These are phyloP conservation scores for Hyphantria cunea DNA, from an alignment of 1,140 invertebrate genomes.

Conservation along the genomic window DNA sequence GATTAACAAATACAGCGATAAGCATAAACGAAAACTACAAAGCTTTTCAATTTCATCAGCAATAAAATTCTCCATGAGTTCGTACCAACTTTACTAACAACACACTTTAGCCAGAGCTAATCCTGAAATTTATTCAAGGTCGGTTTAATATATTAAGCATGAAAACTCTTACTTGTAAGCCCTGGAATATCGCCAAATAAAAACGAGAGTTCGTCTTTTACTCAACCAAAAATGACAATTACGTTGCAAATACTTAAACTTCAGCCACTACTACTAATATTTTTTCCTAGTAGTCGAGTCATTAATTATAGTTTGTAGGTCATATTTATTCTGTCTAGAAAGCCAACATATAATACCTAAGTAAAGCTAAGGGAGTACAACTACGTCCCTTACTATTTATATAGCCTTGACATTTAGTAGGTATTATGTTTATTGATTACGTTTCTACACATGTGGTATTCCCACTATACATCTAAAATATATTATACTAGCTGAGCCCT, in stretches of 20 bases:
- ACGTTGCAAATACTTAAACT: too few species aligned
- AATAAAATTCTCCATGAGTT: background rate
- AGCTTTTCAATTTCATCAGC: too few species aligned
- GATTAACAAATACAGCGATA: too few species aligned
- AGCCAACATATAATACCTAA: constrained; percentile 7
- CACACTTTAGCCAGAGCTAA: too few species aligned
- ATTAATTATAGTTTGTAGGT: background rate
- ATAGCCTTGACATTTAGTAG: constrained; percentile 23
- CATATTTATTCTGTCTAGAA: background rate
- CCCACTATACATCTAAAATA: too few species aligned
- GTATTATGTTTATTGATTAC: constrained; percentile 21
- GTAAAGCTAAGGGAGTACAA: background rate
- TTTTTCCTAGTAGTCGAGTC: too few species aligned
- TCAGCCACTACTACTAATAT: too few species aligned
- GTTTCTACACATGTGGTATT: background rate
- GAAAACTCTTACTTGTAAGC: background rate
- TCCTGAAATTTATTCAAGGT: background rate
- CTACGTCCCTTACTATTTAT: too few species aligned
- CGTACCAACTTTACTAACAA: too few species aligned
- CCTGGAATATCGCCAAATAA: background rate
- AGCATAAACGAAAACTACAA: too few species aligned
- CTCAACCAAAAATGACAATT: too few species aligned
- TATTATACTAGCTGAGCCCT: too few species aligned
- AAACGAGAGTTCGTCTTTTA: background rate
- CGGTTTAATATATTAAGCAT: background rate